Evolutionary conservation across 1,140 invertebrate species (phyloP).

Genomic region (Diprion similis): DNA sequence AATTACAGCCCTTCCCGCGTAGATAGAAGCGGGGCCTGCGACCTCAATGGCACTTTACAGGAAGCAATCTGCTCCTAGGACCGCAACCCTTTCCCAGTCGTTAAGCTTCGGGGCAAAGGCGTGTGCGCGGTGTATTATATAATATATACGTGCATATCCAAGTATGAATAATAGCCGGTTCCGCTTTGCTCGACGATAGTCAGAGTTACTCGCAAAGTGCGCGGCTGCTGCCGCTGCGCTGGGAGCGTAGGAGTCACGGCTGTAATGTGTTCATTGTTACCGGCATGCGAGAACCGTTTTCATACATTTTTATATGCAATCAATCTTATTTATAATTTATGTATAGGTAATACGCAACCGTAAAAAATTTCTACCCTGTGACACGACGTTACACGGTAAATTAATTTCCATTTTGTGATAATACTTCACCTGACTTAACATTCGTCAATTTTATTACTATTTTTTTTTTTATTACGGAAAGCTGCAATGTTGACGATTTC

Average conservation of each 20-base stretch:
- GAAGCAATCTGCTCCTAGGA: conserved; percentile 5
- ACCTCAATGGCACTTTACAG: conserved; percentile 2
- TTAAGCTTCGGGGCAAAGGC: background rate
- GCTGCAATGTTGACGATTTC: no score
- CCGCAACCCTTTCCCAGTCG: conserved; percentile 3
- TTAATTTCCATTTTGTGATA: no score
- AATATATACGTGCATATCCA: background rate
- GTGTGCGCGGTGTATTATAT: background rate
- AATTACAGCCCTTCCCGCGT: background rate
- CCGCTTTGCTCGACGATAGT: background rate
- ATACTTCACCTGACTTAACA: no score
- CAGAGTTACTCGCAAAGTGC: background rate
- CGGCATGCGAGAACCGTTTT: background rate
- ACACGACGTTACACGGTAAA: background rate
- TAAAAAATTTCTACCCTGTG: background rate
- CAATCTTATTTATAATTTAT: background rate
- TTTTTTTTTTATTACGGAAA: no score
- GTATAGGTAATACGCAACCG: background rate
- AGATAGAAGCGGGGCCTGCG: background rate
- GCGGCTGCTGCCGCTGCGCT: background rate
- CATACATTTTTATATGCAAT: background rate
- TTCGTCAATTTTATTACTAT: no score
- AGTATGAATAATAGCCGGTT: background rate
- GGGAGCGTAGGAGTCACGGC: background rate
- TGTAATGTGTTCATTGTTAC: conserved; percentile 3